Base-by-base conservation (phyloP, 2,113 vertebrate species). In the Myotis davidii region DNA sequence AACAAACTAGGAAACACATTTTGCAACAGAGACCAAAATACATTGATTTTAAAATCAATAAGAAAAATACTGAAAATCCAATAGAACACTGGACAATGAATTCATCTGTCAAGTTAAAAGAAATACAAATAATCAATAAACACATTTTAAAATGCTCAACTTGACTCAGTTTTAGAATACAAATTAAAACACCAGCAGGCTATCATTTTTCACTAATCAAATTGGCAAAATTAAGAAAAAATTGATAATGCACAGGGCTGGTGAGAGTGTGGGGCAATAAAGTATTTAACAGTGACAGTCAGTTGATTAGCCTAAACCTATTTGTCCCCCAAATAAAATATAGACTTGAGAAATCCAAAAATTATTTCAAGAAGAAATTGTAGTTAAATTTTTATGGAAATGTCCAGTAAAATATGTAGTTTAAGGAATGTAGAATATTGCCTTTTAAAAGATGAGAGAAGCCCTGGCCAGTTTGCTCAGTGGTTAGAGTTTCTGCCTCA, bases 11-110 rank as follows among this genome's bases (percentile, higher is more conserved):
- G 39, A 96, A 86, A 94, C 48, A 91, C 88, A 89, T 94, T 94
- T 95, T 87, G 86, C 84, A 70, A 81, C 67, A 93, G 64, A 85
- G 45, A 91, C 32, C 76, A 93, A 94, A 95, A 96, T 94, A 94
- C 16, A 27, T 42, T 93, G 94, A 96, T 83, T 94, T 86, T 81
- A 25, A 96, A 96, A 94, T 97, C 93, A 94, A 89, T 95, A 94
- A 64, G 65, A 88, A 88, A 94, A 96, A 97, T 50, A 86, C 50
- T 61, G 79, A 52, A 45, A 93, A 73, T 79, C 70, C 50, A 89
- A 91, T 92, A 87, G 78, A 94, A 93, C 70, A 94, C 85, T 52
- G 9, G 89, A 48, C 89, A 94, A 79, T 67, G 89, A 95, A 78
- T 96, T 96, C 59, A 84, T 86, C 83, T 84, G 84, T 32, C 20